Evolutionary conservation across 1,140 invertebrate genomes (phyloP).

Genomic region (Plectus sambesii): DNA sequence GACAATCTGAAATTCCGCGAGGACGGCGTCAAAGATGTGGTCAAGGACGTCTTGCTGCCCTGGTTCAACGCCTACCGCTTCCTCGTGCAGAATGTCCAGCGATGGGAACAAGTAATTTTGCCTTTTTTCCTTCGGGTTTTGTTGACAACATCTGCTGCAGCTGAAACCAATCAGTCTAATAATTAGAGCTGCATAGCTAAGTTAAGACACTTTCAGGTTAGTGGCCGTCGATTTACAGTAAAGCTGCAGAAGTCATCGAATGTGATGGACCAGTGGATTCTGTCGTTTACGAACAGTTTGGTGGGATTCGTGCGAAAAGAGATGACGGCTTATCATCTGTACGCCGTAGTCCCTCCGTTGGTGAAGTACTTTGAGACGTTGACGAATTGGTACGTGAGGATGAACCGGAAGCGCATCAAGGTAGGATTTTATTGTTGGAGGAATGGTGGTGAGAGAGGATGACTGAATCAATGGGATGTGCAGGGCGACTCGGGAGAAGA

Average conservation of each 20-base stretch:
- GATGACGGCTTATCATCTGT: constrained; percentile 83
- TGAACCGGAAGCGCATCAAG: constrained; percentile 82
- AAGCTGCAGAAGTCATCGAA: no score
- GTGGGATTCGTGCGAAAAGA: constrained; percentile 75
- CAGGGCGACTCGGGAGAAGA: constrained; percentile 62
- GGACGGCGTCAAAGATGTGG: constrained; percentile 83
- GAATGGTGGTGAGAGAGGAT: constrained; percentile 13
- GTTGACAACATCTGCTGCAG: no score
- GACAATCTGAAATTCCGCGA: constrained; percentile 94
- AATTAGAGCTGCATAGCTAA: constrained; percentile 50
- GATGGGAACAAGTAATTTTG: constrained; percentile 59
- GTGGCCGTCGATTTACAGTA: no score
- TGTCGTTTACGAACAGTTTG: constrained; percentile 86
- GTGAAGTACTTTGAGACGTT: constrained; percentile 93
- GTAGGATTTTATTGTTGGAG: no score
- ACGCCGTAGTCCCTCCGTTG: constrained; percentile 82
- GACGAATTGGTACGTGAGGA: constrained; percentile 95
- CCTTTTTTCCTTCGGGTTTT: constrained; percentile 51
- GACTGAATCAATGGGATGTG: constrained; percentile 6
- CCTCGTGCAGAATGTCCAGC: constrained; percentile 78
- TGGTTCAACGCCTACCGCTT: constrained; percentile 99
- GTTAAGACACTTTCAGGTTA: constrained; percentile 16
- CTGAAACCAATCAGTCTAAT: no score
- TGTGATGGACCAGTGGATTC: constrained; percentile 93
- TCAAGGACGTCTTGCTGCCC: constrained; percentile 94